Evolutionary conservation across 1,140 invertebrate genomes (phyloP).

Genomic region (Drosophila sp.): DNA sequence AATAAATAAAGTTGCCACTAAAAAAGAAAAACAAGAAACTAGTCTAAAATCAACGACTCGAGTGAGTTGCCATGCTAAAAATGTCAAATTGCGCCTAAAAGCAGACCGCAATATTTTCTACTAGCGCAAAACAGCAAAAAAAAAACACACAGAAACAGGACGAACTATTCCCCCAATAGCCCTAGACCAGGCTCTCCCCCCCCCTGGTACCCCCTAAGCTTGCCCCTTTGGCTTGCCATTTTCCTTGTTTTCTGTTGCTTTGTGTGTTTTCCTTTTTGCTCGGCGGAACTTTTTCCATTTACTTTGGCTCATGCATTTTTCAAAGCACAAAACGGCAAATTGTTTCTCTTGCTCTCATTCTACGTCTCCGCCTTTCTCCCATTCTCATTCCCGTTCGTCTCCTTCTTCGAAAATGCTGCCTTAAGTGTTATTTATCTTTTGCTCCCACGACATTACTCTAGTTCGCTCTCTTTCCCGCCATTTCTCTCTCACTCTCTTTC

Average conservation of each 20-base stretch:
- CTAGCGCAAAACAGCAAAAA: conserved; percentile 20
- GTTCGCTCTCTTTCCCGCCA: conserved; percentile 52
- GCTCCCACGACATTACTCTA: conserved; percentile 79
- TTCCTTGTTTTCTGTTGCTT: conserved; percentile 45
- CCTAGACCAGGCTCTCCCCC: background rate
- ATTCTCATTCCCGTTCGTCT: background rate
- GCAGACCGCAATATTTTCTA: conserved; percentile 75
- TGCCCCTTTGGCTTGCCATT: background rate
- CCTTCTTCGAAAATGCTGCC: conserved; percentile 40
- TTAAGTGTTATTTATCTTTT: conserved; percentile 80
- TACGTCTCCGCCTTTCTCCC: background rate
- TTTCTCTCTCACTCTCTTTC: conserved; percentile 9
- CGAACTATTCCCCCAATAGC: conserved; percentile 15
- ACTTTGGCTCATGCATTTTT: conserved; percentile 80
- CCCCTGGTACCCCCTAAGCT: background rate
- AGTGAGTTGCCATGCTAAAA: conserved; percentile 50
- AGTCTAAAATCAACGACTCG: conserved; percentile 32
- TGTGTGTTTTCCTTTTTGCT: conserved; percentile 63
- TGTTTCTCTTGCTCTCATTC: conserved; percentile 56
- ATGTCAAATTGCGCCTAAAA: conserved; percentile 77
- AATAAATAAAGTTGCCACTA: conserved; percentile 73
- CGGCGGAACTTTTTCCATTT: conserved; percentile 77
- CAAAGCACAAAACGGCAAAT: conserved; percentile 79
- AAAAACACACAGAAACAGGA: background rate
- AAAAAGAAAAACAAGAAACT: conserved; percentile 62